A percentile compares a stretch with the other conserved stretches of the same genome.
These are phyloP conservation scores for Lagodon rhomboides DNA, from an alignment of 2,797 vertebrate species.

Conservation along the genomic window DNA sequence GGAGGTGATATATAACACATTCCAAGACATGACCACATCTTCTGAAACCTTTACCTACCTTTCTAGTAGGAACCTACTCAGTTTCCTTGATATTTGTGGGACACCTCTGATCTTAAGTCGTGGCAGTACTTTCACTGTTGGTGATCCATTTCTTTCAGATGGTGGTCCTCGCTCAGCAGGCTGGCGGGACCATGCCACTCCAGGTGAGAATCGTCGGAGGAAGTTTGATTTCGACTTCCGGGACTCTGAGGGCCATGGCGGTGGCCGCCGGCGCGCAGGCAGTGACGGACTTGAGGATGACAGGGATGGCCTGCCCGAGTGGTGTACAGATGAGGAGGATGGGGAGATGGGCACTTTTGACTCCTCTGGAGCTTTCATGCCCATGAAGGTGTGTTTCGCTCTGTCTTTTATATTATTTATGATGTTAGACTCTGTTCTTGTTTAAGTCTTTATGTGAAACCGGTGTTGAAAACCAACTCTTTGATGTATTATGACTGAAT, in stretches of 20 bases:
- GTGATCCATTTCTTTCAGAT: conserved; percentile 64
- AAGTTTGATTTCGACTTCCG: conserved; percentile 94
- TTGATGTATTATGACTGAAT: background rate
- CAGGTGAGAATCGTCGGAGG: conserved; percentile 87
- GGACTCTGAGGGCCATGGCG: conserved; percentile 87
- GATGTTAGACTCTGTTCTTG: background rate
- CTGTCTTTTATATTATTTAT: background rate
- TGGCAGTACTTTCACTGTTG: background rate
- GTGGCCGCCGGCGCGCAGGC: conserved; percentile 85
- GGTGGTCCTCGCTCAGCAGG: conserved; percentile 92
- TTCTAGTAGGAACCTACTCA: too few species aligned
- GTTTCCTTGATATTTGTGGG: background rate
- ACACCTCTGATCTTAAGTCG: background rate
- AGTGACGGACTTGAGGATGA: conserved; percentile 92
- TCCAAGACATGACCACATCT: background rate
- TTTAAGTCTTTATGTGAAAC: background rate
- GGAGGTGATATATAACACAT: background rate
- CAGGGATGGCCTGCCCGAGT: conserved; percentile 92
- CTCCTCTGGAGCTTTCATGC: conserved; percentile 93
- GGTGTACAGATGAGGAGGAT: conserved; percentile 94
- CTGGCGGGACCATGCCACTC: conserved; percentile 89
- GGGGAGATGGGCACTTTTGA: conserved; percentile 96
- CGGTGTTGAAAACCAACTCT: background rate
- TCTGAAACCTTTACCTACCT: background rate
- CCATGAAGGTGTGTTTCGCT: conserved; percentile 82